These are phyloP conservation scores for Poecilobothrus nobilitatus DNA, from an alignment of 2,888 invertebrate genomes.

Conservation along the genomic window DNA sequence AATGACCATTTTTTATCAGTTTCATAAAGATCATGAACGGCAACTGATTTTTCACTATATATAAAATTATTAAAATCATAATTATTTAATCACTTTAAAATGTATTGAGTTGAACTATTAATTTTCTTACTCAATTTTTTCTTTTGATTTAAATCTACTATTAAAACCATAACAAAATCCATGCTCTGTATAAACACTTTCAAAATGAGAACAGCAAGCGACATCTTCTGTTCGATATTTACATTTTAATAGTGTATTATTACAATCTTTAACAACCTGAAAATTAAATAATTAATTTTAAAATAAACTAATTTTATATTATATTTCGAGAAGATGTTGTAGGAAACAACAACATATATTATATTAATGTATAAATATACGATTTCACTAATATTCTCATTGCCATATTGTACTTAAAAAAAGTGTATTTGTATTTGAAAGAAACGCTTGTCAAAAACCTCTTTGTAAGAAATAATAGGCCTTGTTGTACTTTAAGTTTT, in stretches of 20 bases:
- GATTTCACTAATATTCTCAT: too few relatives aligned
- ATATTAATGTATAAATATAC: too few relatives aligned
- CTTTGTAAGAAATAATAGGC: too few relatives aligned
- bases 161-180: slow-evolving; percentile 70
- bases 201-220: slow-evolving; percentile 57
- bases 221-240: slow-evolving; percentile 59
- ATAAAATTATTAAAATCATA: slow-evolving; percentile 11
- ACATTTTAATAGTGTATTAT: slow-evolving; percentile 54
- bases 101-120: too few relatives aligned
- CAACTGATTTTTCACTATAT: slow-evolving; percentile 31
- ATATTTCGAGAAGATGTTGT: too few relatives aligned
- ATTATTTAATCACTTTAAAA: background rate
- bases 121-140: slow-evolving; percentile 34
- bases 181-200: slow-evolving; percentile 64
- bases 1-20: slow-evolving; percentile 45
- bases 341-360: too few relatives aligned
- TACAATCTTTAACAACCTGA: slow-evolving; percentile 46
- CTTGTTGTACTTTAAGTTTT: too few relatives aligned
- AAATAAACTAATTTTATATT: too few relatives aligned
- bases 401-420: too few relatives aligned
- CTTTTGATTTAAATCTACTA: slow-evolving; percentile 36
- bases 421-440: too few relatives aligned
- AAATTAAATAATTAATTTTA: slow-evolving; percentile 17
- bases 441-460: too few relatives aligned
- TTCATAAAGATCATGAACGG: slow-evolving; percentile 41